A percentile compares a stretch with the other conserved stretches of the same genome.
Evolutionary conservation across 1,140 invertebrate species (phyloP).

Genomic region (Drosophila repletoides): DNA sequence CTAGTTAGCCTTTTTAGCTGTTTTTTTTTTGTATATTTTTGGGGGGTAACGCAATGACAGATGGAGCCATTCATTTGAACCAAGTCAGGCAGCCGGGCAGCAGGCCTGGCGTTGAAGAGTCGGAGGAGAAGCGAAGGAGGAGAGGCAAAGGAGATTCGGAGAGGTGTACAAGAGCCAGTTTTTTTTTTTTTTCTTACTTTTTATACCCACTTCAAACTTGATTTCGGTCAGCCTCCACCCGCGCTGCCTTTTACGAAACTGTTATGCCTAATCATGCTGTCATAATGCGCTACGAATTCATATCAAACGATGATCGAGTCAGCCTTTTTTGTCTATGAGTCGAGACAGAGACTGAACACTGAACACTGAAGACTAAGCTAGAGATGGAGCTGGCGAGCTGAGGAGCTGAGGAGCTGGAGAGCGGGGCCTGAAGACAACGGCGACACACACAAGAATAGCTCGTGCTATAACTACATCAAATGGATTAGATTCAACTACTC

Average conservation of each 20-base stretch:
- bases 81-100: constrained; percentile 1
- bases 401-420: neutral
- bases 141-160: neutral
- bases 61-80: constrained; percentile 53
- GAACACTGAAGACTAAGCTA: too few relatives aligned
- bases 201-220: constrained; percentile 73
- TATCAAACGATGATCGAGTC: constrained; percentile 80
- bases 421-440: constrained; percentile 23
- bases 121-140: neutral
- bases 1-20: constrained; percentile 39
- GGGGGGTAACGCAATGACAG: constrained; percentile 66
- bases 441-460: constrained; percentile 77
- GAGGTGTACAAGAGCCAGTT: constrained; percentile 52
- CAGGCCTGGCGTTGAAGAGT: neutral
- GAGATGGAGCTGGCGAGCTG: neutral
- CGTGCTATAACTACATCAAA: constrained; percentile 81
- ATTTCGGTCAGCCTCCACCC: constrained; percentile 72
- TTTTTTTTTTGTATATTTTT: neutral
- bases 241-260: constrained; percentile 74
- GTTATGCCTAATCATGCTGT: constrained; percentile 82
- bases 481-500: constrained; percentile 81
- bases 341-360: too few relatives aligned
- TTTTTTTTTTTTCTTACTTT: too few relatives aligned
- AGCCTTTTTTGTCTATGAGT: constrained; percentile 59
- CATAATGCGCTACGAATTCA: constrained; percentile 82